A percentile compares a stretch with the other conserved stretches of the same genome.
These are phyloP conservation scores for Dendrocincla tyrannina DNA, from an alignment of 2,797 vertebrate genomes.

Conservation along the genomic window DNA sequence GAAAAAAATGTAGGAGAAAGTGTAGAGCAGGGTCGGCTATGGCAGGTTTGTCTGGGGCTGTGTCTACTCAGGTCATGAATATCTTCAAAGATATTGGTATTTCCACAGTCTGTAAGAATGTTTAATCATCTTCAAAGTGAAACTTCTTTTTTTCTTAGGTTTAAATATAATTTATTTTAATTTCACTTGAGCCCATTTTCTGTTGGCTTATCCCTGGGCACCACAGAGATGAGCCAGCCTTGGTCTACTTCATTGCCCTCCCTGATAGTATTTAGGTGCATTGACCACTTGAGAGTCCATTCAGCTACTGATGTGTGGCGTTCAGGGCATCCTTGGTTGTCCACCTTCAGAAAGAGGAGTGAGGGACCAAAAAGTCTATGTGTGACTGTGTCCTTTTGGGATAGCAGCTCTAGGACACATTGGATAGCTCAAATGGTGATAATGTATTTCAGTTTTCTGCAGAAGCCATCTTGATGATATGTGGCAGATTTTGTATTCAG, in stretches of 20 bases:
- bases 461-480: too few relatives aligned
- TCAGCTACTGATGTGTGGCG: rapidly evolving
- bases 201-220: background rate
- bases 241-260: background rate
- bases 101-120: background rate
- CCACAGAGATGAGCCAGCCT: background rate
- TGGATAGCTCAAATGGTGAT: too few relatives aligned
- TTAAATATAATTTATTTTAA: background rate
- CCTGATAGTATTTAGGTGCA: background rate
- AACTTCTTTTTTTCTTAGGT: background rate
- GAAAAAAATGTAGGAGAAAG: background rate
- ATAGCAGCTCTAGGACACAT: background rate
- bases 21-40: background rate
- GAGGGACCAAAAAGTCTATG: background rate
- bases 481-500: too few relatives aligned
- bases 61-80: background rate
- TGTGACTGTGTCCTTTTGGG: rapidly evolving
- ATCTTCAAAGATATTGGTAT: background rate
- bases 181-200: background rate
- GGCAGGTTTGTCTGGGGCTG: background rate
- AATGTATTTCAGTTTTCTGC: too few relatives aligned
- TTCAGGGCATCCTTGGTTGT: background rate
- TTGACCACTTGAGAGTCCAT: background rate
- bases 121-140: background rate
- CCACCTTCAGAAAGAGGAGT: background rate